Conservation (phyloP, 2,888 invertebrate genomes). For the Tiphia femorata region DNA sequence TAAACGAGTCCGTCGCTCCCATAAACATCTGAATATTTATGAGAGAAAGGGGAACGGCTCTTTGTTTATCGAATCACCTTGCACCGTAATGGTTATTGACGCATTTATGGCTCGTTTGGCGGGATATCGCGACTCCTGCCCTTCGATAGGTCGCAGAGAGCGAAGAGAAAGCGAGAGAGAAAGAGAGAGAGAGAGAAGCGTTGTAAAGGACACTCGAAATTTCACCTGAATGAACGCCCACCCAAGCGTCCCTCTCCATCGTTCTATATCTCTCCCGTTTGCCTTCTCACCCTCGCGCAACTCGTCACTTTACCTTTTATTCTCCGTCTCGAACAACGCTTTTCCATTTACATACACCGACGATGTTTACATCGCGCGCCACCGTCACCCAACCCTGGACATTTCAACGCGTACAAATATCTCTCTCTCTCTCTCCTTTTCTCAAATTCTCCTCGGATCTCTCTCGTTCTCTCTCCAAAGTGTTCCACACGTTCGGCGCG, state of each 20-base stretch:
- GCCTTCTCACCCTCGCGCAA: not conserved
- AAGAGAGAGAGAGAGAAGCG: not conserved
- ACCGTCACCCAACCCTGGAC: too few relatives aligned
- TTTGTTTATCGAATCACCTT: not conserved
- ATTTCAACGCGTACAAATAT: too few relatives aligned
- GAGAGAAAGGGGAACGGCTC: too few relatives aligned
- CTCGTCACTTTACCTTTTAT: constrained; percentile 3
- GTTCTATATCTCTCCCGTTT: not conserved
- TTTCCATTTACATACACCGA: constrained; percentile 37
- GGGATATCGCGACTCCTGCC: not conserved
- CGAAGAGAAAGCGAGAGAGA: not conserved
- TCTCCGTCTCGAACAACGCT: constrained; percentile 32
- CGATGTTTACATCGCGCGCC: constrained; percentile 27
- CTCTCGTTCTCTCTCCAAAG: too few relatives aligned
- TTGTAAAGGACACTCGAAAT: not conserved
- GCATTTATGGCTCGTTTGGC: not conserved
- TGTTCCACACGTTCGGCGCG: too few relatives aligned
- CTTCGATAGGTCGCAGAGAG: not conserved
- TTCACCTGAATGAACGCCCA: not conserved
- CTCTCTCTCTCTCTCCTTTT: too few relatives aligned
- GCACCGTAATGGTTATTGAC: not conserved
- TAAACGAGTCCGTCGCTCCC: too few relatives aligned
- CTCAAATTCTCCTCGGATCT: too few relatives aligned
- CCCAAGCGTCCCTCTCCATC: not conserved
- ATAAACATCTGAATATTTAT: too few relatives aligned